Evolutionary conservation across 2,888 invertebrate genomes (phyloP), one percentile per base, ranked within the genome.

Genomic region (Tetropium fuscum): DNA sequence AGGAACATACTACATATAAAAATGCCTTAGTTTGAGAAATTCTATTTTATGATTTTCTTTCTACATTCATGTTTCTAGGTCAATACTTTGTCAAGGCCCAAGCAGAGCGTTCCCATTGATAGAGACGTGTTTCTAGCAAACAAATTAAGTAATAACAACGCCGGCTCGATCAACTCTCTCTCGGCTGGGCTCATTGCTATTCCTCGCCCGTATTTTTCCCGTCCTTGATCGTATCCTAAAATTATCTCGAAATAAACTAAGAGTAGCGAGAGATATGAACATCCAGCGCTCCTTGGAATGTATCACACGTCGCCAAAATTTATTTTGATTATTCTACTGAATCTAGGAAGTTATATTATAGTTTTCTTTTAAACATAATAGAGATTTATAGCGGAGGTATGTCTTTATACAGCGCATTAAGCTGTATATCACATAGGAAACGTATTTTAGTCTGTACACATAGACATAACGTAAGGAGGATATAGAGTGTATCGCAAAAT

Each of bases 321-420:
- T 51, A 51, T 51, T 51, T 51, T 51, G 49, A 51, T 51, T 51
- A 51, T 51, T 51, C 38, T 27, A 27, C 49, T 51, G 49, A 51
- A 51, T 38, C 18, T 51, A 40, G 18, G 49, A 34, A 51, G 40
- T 27, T 51, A 51, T 38, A 51, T 38, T 51, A 48, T 48, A 48
- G 48, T 51, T 51, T 38, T 40, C 47, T 34, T 40, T 40, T 40
- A 51, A 40, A 51, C 38, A 51, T 51, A 51, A 51, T 51, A 34
- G 16, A 51, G 49, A 51, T 51, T 51, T 51, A 51, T 40, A 5
- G 34, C 5, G n/a, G 49, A 27, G 36, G 27, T 51, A 27, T 40
- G 49, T 51, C 27, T 51, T n/a, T 40, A 40, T 51, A 25, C 40
- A 27, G 22, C n/a, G 1, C 13, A 16, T 49, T 16, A 27, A 40